Evolutionary conservation across 1,140 invertebrate species (phyloP).

Genomic region (Papilio glaucus): DNA sequence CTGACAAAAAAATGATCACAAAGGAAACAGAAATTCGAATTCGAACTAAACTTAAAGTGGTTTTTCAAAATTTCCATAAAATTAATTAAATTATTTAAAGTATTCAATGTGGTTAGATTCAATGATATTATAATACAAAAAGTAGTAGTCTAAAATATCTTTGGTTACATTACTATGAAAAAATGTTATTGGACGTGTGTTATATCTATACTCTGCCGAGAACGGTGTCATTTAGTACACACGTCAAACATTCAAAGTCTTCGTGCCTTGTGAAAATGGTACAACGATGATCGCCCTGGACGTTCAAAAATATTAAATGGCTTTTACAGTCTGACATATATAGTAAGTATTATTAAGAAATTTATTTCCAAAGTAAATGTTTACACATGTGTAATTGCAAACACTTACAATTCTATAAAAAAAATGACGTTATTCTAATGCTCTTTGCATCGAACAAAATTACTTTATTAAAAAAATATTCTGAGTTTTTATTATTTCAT

Average conservation of each 20-base stretch:
- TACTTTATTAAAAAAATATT: no score
- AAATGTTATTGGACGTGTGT: neutral
- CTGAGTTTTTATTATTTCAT: neutral
- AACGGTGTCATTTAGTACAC: constrained; percentile 24
- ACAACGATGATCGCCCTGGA: constrained; percentile 12
- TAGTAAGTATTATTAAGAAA: neutral
- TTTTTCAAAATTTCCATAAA: no score
- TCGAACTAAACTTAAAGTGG: no score
- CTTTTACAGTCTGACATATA: neutral
- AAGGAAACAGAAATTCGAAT: no score
- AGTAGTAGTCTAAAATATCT: no score
- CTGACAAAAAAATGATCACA: no score
- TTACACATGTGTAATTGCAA: no score
- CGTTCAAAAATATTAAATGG: constrained; percentile 30
- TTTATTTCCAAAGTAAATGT: neutral
- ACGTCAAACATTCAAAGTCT: constrained; percentile 20
- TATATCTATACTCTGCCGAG: constrained; percentile 3
- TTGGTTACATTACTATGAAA: neutral
- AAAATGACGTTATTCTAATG: neutral
- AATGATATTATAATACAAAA: no score
- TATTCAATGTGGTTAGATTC: neutral
- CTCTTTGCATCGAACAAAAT: neutral
- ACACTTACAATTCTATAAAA: no score
- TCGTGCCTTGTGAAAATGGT: constrained; percentile 21
- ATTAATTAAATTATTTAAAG: neutral